Evolutionary conservation across 2,888 invertebrate species (phyloP), one percentile per base, ranked within the genome.

Genomic region (Scelioninae gen. 1): DNA sequence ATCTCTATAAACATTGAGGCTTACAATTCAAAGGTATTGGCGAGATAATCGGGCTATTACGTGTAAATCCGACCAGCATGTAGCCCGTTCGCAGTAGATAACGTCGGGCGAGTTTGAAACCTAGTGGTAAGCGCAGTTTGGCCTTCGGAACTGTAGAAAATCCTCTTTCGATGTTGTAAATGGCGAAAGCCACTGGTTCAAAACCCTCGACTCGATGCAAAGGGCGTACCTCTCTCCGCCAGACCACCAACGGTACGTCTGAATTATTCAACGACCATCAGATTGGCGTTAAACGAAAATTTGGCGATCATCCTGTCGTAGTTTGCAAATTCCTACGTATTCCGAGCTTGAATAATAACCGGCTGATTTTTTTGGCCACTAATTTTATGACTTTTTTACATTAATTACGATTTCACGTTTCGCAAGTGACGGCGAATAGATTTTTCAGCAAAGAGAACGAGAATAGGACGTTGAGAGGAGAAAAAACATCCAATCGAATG

Each of bases 251-350:
- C 81, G 75, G 51, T 66, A 72, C 76, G 82, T 80, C 72, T 86
- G 81, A 83, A 86, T 86, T 84, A 86, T 86, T 86, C 86, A 86
- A 85, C 86, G 79, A 81, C 82, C 82, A 79, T 60, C 72, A 81
- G 84, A 83, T 83, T 65, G 82, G 76, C 77, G 68, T 79, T 83
- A 66, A 84, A 79, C 84, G 82, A 83, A 85, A 86, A 85, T 86
- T 85, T 75, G 81, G 72, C 77, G 80, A 84, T 84, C 80, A 81
- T 74, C 49, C 77, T 78, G 74, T 74, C 77, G 82, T 56, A 74
- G 77, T 74, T 77, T 74, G 63, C 77, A 68, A 84, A 60, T 77
- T 74, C 62, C 77, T 60, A 51, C 80, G 58, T 69, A 81, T 80
- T 63, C 63, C 32, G 32, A 15, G 47, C 65, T 49, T 74, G 76